Percentiles rank a stretch among this genome's conserved stretches.
Evolutionary conservation across 2,797 vertebrate genomes (phyloP).

Genomic region (Poliocrania exsul): DNA sequence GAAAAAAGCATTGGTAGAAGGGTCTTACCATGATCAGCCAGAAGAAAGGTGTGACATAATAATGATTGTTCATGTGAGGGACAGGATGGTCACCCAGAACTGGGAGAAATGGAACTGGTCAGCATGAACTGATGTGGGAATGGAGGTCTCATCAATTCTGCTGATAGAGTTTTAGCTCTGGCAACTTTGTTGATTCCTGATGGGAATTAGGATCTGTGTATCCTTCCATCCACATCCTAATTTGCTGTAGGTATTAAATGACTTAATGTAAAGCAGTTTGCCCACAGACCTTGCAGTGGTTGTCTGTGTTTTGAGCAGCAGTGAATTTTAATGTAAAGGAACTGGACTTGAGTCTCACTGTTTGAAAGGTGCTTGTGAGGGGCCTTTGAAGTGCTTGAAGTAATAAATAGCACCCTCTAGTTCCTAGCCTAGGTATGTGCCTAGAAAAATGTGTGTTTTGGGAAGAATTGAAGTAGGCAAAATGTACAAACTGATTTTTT

Average conservation of each 20-base stretch:
- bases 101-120: neutral
- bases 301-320: neutral
- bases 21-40: neutral
- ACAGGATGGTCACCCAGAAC: neutral
- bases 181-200: neutral
- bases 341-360: neutral
- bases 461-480: neutral
- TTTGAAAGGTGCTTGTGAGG: constrained; percentile 33
- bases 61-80: neutral
- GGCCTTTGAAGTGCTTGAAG: constrained; percentile 52
- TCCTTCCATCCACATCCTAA: neutral
- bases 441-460: constrained; percentile 36
- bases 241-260: neutral
- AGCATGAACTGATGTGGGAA: neutral
- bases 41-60: neutral
- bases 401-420: constrained; percentile 47
- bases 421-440: constrained; percentile 45
- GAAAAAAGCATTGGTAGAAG: neutral
- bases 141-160: neutral
- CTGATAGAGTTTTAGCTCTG: neutral
- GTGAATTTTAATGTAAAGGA: constrained; percentile 11
- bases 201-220: neutral
- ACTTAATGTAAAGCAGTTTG: neutral
- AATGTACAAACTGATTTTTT: neutral
- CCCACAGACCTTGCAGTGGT: neutral